phyloP scores from a whole-genome alignment of 2,113 vertebrate genomes.

The Heterotilapia buettikoferi region DNA sequence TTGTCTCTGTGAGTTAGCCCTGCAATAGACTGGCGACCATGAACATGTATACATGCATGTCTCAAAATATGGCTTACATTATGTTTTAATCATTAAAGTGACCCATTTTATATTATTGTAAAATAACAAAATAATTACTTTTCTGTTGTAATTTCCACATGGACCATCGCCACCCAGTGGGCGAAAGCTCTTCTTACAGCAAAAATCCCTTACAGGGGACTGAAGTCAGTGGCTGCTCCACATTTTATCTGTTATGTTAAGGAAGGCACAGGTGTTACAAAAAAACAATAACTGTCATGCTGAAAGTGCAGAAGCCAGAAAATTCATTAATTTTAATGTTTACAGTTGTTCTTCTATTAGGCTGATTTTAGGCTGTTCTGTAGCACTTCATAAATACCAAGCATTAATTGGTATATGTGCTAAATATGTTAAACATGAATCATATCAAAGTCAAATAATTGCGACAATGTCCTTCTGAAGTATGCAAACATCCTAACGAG shows the following conservation, averaged over 20 bases:
- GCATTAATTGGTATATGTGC: not conserved
- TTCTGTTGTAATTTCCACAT: not conserved
- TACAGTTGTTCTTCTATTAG: not conserved
- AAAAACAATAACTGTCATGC: not conserved
- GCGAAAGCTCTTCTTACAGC: not conserved
- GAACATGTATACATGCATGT: not conserved
- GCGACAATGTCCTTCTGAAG: not conserved
- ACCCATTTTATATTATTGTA: not conserved
- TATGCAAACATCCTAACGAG: not conserved
- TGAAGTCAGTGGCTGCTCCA: not conserved
- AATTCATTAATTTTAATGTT: not conserved
- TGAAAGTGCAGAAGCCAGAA: not conserved
- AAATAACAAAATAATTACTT: not conserved
- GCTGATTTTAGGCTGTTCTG: not conserved
- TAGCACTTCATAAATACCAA: not conserved
- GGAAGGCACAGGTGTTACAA: not conserved
- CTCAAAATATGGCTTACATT: not conserved
- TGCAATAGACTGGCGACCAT: not conserved
- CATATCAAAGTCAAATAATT: not conserved
- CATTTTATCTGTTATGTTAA: not conserved
- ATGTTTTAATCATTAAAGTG: not conserved
- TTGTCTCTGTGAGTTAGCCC: not conserved
- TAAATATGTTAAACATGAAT: not conserved
- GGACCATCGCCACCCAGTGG: slow-evolving; percentile 16
- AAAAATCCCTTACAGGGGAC: not conserved